Conservation (phyloP, 2,888 invertebrate genomes). For the Parnassius glacialis region DNA sequence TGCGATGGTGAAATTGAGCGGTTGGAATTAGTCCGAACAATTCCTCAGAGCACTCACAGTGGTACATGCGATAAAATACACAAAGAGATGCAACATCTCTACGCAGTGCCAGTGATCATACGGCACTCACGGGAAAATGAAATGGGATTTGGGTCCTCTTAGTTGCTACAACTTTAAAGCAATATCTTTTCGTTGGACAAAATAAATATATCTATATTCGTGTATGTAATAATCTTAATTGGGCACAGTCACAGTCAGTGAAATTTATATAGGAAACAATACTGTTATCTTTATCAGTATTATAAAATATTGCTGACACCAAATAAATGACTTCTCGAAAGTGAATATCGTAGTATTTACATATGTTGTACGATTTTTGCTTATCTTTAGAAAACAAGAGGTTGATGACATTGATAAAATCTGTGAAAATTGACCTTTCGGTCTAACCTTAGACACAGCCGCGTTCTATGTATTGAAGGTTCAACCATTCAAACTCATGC, state of each 20-base stretch:
- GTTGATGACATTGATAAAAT: constrained; percentile 25
- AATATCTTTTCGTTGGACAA: too few relatives aligned
- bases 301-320: constrained; percentile 7
- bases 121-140: too few relatives aligned
- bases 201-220: too few relatives aligned
- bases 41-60: too few relatives aligned
- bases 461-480: constrained; percentile 9
- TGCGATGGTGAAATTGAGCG: too few relatives aligned
- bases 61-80: too few relatives aligned
- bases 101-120: too few relatives aligned
- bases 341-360: constrained; percentile 15
- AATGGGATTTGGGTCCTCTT: too few relatives aligned
- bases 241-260: too few relatives aligned
- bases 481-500: constrained; percentile 19
- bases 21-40: too few relatives aligned
- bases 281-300: constrained; percentile 1
- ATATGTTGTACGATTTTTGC: constrained; percentile 6
- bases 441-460: constrained; percentile 19
- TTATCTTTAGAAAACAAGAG: constrained; percentile 18
- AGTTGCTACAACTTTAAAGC: too few relatives aligned
- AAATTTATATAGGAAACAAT: neutral
- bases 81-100: too few relatives aligned
- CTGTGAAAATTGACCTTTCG: constrained; percentile 23
- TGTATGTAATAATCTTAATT: neutral
- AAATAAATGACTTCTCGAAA: constrained; percentile 8